phyloP scores from a whole-genome alignment of 2,888 invertebrate species.

The Scelioninae gen. 2 region DNA sequence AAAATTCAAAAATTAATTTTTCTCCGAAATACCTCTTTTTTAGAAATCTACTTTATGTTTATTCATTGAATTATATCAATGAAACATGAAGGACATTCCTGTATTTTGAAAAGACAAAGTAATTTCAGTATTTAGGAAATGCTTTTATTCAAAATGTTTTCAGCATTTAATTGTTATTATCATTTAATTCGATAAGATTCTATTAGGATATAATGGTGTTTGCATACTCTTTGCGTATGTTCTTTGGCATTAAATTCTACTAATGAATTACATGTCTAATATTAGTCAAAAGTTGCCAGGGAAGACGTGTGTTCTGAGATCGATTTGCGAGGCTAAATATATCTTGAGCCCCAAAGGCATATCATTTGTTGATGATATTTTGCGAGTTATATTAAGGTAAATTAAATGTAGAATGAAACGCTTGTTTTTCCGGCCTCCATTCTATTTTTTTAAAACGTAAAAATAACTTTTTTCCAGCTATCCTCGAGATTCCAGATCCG shows the following conservation, averaged over 20 bases:
- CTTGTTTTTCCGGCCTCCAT: not conserved
- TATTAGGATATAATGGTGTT: conserved; percentile 20
- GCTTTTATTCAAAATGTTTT: too few relatives aligned
- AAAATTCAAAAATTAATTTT: too few relatives aligned
- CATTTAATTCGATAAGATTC: too few relatives aligned
- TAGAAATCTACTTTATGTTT: too few relatives aligned
- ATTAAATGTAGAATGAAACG: too few relatives aligned
- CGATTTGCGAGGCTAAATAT: conserved; percentile 81
- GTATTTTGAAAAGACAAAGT: too few relatives aligned
- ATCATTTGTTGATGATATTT: conserved; percentile 81
- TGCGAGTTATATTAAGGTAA: conserved; percentile 81
- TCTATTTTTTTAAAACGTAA: too few relatives aligned
- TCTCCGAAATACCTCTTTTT: too few relatives aligned
- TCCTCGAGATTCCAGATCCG: conserved; percentile 54
- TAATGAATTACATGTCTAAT: conserved; percentile 53
- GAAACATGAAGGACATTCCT: too few relatives aligned
- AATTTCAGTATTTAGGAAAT: too few relatives aligned
- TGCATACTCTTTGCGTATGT: conserved; percentile 42
- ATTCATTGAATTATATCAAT: too few relatives aligned
- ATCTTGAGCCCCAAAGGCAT: conserved; percentile 78
- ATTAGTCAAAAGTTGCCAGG: conserved; percentile 80
- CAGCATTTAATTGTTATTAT: too few relatives aligned
- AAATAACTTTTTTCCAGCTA: conserved; percentile 67
- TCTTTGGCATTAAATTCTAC: conserved; percentile 20
- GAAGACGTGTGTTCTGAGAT: conserved; percentile 80